Base-by-base conservation (phyloP, 2,797 vertebrate genomes). In the Xyrichtys novacula region DNA sequence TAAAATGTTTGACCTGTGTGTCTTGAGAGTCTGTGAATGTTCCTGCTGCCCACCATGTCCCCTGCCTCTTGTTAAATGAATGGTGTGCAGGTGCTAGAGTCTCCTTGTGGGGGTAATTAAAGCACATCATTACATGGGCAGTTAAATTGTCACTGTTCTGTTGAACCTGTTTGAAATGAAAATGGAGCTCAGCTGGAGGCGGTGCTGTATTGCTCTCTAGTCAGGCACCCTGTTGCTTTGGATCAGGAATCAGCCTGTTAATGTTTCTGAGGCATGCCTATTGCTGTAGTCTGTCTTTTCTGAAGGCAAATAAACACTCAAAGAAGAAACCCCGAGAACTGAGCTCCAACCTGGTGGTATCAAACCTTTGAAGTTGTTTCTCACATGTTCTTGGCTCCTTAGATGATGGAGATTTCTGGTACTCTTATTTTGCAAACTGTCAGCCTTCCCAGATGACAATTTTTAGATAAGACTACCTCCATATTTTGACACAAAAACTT, bases 81-180 rank as follows among this genome's bases (percentile, higher is more conserved):
- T 84, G 84, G 86, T 80, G 85, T 93, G 94, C 95, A 95, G 94
- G 94, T 96, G 95, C 69, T 53, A 39, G 58, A 53, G 72, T 83
- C 80, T 87, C 83, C 84, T 83, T 74, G 83, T 75, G 88, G 87
- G 80, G 91, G 90, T 94, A 92, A 95, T 95, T 95, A 94, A 94
- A 94, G 89, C 90, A 76, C 87, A 91, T 94, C 94, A 94, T 94
- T 93, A 92, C 91, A 87, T 74, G 83, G 93, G 89, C 92, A 91
- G 92, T 93, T 95, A 93, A 95, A 94, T 95, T 94, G 94, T 93
- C 93, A 87, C 90, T 92, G 88, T 92, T 92, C 88, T 91, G 92
- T 73, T 92, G 91, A 91, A 92, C 92, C 88, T 88, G 92, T 93
- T 94, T 94, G 94, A 95, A 94, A 95, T 95, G 90, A 92, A 94